A percentile compares a stretch with the other conserved stretches of the same genome.
Conservation (phyloP, 2,888 invertebrate species). For the Pimpla rufipes region DNA sequence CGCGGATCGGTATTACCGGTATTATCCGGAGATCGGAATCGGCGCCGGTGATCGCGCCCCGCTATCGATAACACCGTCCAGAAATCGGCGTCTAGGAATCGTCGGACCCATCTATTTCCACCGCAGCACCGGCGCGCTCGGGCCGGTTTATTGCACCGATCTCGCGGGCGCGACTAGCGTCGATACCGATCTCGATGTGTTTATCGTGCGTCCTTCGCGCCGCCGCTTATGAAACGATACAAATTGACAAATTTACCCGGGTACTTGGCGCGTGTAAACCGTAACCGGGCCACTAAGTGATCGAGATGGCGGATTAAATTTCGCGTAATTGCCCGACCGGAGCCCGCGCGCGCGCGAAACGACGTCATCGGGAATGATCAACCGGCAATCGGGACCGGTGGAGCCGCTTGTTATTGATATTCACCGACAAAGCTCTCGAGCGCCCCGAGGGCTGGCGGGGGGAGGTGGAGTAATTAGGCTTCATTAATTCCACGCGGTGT, state of each 20-base stretch:
- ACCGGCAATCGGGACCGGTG: constrained; percentile 55
- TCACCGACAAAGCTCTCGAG: constrained; percentile 25
- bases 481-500: constrained; percentile 57
- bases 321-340: constrained; percentile 55
- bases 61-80: constrained; percentile 71
- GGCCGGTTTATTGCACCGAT: constrained; percentile 65
- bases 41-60: constrained; percentile 49
- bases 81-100: constrained; percentile 61
- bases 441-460: no score
- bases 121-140: constrained; percentile 29
- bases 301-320: constrained; percentile 52
- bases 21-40: constrained; percentile 61
- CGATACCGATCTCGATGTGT: constrained; percentile 46
- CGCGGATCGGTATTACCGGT: neutral
- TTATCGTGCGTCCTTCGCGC: constrained; percentile 39
- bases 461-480: constrained; percentile 55
- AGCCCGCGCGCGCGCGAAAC: constrained; percentile 28
- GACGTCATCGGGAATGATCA: constrained; percentile 63
- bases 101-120: constrained; percentile 40
- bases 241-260: constrained; percentile 57
- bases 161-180: neutral
- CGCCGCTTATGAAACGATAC: constrained; percentile 25
- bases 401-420: constrained; percentile 25
- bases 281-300: constrained; percentile 43
- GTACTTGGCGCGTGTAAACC: neutral